Evolutionary conservation across 2,113 vertebrate species (phyloP).

Genomic region (Oenanthe melanoleuca): DNA sequence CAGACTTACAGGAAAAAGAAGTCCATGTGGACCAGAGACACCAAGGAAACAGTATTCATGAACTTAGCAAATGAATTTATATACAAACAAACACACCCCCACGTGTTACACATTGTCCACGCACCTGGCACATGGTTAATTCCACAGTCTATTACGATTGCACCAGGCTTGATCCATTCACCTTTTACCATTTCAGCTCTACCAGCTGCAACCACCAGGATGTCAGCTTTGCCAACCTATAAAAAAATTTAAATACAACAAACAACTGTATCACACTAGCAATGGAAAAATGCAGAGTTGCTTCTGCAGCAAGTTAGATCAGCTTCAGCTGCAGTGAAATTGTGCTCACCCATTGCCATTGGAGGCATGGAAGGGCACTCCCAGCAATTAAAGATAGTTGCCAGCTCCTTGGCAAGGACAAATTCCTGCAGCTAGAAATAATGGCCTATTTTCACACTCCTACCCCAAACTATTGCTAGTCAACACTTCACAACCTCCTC

Average conservation of each 20-base stretch:
- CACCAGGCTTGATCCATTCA: slow-evolving; percentile 96
- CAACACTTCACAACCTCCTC: slow-evolving; percentile 36
- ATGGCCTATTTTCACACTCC: slow-evolving; percentile 21
- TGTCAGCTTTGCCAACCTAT: slow-evolving; percentile 89
- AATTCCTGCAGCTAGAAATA: slow-evolving; percentile 15
- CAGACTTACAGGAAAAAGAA: not conserved
- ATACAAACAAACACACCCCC: not conserved
- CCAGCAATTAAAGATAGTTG: not conserved
- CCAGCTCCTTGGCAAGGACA: not conserved
- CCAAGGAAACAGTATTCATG: slow-evolving; percentile 33
- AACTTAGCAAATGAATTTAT: slow-evolving; percentile 28
- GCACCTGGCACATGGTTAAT: slow-evolving; percentile 93
- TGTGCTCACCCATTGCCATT: not conserved
- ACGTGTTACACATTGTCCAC: not conserved
- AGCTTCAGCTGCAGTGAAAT: not conserved
- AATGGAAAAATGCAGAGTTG: not conserved
- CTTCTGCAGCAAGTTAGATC: not conserved
- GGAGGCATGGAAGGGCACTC: not conserved
- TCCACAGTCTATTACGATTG: slow-evolving; percentile 96
- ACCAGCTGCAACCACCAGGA: slow-evolving; percentile 93
- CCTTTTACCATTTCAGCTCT: slow-evolving; percentile 95
- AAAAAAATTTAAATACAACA: not conserved
- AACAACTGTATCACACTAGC: not conserved
- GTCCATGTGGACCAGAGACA: not conserved
- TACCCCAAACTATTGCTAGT: not conserved